A percentile compares a stretch with the other conserved stretches of the same genome.
Evolutionary conservation across 2,113 vertebrate genomes (phyloP).

Genomic region (Raja brachyura): DNA sequence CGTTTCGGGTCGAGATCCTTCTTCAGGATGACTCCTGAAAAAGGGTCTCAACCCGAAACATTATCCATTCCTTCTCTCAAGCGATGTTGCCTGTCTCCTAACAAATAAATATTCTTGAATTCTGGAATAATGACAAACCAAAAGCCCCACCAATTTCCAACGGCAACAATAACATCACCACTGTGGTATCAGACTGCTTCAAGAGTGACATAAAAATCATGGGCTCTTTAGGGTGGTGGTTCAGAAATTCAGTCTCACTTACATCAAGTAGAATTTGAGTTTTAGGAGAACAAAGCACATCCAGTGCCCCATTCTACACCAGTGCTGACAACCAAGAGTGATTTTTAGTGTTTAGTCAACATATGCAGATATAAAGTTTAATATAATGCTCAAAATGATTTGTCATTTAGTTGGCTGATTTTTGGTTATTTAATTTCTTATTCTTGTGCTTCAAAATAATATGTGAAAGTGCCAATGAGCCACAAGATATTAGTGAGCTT

Average conservation of each 20-base stretch:
- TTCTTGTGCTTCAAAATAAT: not conserved
- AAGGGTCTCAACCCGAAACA: no score
- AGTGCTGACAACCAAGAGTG: not conserved
- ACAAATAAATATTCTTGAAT: no score
- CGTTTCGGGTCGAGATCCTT: no score
- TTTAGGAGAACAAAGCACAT: no score
- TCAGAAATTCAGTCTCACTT: no score
- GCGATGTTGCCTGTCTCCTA: no score
- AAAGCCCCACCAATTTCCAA: not conserved
- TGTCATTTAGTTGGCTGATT: not conserved
- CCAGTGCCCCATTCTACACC: no score
- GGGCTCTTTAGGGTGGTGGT: no score
- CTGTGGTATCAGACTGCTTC: not conserved
- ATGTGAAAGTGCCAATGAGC: not conserved
- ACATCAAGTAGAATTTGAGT: no score
- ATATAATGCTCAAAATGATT: not conserved
- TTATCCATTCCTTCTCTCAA: no score
- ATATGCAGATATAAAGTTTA: not conserved
- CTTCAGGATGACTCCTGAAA: no score
- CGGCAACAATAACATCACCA: not conserved
- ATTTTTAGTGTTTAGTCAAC: not conserved
- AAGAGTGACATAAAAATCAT: no score
- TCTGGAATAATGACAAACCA: not conserved
- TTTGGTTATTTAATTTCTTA: constrained; percentile 2
- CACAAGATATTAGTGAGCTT: not conserved